Base-by-base conservation (phyloP, 2,888 invertebrate genomes). In the Dryobotodes eremita region DNA sequence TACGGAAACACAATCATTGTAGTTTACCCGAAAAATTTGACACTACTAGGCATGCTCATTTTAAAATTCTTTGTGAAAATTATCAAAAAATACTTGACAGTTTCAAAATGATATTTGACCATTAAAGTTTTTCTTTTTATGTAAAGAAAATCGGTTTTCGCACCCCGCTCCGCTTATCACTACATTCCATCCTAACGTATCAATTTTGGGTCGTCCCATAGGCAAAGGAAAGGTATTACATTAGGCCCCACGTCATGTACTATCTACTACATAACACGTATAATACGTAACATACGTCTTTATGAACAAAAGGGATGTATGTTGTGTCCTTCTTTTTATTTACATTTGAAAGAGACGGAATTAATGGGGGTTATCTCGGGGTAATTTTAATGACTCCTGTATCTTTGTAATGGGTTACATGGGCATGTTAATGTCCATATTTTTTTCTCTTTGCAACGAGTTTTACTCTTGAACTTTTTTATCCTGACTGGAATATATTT, bases 211-310 rank as follows among this genome's bases (percentile, higher is more conserved):
- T 85, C 70, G 84, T 86, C 89, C 91, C 85, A 84, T 78, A 85
- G 86, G 86, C 83, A 83, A 89, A 84, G 82, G 75, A 82, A 84
- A 83, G 80, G 86, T 83, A 86, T 90, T 83, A 83, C 88, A 83
- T 84, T 86, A 86, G 74, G 61, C 61, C 84, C 55, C 72, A 68
- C 73, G 75, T 82, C 82, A 79, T 82, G 73, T 84, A 84, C 85
- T 85, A 87, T 83, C 85, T 89, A n/a, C 42, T 73, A 71, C 46
- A 84, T 59, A 69, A 71, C 55, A 64, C 46, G 77, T 65, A 66
- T 79, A 79, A 78, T 83, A 69, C 61, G 50, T 71, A n/a, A 82
- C 62, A 61, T 68, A 83, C 71, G 80, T 83, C 76, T 84, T 77
- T 80, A 88, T 83, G 71, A 89, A 87, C 80, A 82, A 82, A 82